Conservation (phyloP, 2,113 vertebrate species). For the Solea solea region DNA sequence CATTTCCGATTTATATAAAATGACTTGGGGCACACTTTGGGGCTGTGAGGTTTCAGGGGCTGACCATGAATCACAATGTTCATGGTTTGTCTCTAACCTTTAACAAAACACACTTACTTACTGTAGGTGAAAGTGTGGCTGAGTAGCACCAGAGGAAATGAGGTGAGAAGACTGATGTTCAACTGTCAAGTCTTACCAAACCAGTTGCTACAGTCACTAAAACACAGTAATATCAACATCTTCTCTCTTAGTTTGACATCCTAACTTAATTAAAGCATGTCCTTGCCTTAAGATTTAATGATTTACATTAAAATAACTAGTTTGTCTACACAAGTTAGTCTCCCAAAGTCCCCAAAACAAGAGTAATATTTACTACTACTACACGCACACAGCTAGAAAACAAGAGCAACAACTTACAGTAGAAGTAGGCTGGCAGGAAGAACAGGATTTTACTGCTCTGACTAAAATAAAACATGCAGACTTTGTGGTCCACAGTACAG, state of each 20-base stretch:
- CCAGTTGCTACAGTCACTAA: too few species aligned
- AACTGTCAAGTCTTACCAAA: too few species aligned
- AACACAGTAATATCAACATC: too few species aligned
- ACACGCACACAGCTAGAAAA: constrained; percentile 47
- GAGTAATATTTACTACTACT: not conserved
- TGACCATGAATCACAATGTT: not conserved
- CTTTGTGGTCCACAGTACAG: constrained; percentile 83
- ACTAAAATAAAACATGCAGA: constrained; percentile 82
- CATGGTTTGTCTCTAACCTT: not conserved
- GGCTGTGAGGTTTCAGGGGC: not conserved
- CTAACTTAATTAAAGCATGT: too few species aligned
- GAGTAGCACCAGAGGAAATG: too few species aligned
- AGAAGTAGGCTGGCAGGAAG: constrained; percentile 63
- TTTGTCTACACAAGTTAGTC: not conserved
- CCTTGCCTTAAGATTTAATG: too few species aligned
- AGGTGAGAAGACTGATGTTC: too few species aligned
- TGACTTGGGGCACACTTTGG: not conserved
- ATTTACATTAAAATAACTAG: too few species aligned
- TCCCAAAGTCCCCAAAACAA: not conserved
- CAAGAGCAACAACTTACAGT: constrained; percentile 63
- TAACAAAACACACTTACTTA: not conserved
- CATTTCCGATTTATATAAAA: not conserved
- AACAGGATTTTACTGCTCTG: constrained; percentile 78
- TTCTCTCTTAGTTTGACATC: too few species aligned
- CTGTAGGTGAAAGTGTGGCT: too few species aligned